Evolutionary conservation across 2,888 invertebrate genomes (phyloP).

Genomic region (Thalpophila matura): DNA sequence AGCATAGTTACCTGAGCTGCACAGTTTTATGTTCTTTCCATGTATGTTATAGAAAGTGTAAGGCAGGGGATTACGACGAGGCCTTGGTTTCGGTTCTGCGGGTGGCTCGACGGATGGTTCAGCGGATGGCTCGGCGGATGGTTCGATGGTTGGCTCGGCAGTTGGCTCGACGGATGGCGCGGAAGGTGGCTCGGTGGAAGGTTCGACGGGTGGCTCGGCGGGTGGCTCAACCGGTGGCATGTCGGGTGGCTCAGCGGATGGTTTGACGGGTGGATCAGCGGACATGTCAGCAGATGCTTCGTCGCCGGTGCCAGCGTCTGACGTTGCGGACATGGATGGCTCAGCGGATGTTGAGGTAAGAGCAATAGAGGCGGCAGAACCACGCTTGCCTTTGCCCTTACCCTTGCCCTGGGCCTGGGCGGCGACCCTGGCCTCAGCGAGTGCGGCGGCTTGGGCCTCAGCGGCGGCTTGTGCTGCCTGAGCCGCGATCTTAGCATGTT

Average conservation of each 20-base stretch:
- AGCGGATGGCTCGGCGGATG: too few relatives aligned
- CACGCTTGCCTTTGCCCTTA: conserved; percentile 41
- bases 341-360: conserved; percentile 24
- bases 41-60: conserved; percentile 96
- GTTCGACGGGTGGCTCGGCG: conserved; percentile 37
- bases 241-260: too few relatives aligned
- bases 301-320: conserved; percentile 5
- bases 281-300: conserved; percentile 44
- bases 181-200: too few relatives aligned
- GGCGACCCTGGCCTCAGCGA: conserved; percentile 30
- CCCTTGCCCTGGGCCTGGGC: conserved; percentile 24
- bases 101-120: conserved; percentile 35
- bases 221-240: too few relatives aligned
- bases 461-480: conserved; percentile 18
- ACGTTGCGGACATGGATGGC: not conserved
- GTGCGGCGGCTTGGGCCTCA: conserved; percentile 11
- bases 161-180: too few relatives aligned
- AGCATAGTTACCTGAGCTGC: conserved; percentile 79
- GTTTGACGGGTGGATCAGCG: too few relatives aligned
- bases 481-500: conserved; percentile 42
- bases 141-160: too few relatives aligned
- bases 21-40: conserved; percentile 95
- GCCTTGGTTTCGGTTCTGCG: conserved; percentile 37
- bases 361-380: not conserved
- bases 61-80: conserved; percentile 79